Base-by-base conservation (phyloP, 2,888 invertebrate genomes). In the Agapostemon virescens region DNA sequence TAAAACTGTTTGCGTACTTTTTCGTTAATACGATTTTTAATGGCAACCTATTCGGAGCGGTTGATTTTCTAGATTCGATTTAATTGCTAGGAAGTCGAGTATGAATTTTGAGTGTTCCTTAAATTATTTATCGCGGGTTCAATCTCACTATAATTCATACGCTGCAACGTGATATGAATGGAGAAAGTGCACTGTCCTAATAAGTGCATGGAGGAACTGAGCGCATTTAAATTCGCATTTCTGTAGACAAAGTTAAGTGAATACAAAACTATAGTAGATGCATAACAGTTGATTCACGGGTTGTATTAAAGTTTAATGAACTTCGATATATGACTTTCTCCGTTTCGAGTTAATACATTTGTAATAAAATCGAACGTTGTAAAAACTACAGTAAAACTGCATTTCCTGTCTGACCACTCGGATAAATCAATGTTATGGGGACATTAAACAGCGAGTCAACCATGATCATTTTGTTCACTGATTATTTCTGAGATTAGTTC, bases 291-390 rank as follows among this genome's bases (percentile, higher is more conserved):
- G 49, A 9, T n/a, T 49, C n/a, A 33, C 33, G 33, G 20, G n/a
- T 49, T n/a, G 11, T 2, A 7, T 3, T 49, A 9, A n/a, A 49
- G n/a, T 49, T n/a, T 49, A 49, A 49, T n/a, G n/a, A 49, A 49
- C 49, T 49, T 7, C n/a, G 49, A 49, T n/a, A n/a, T n/a, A n/a
- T n/a, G n/a, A 49, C 49, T 49, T 49, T 49, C 49, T 49, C 49
- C 49, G n/a, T 9, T 49, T 49, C 49, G n/a, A n/a, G n/a, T 49
- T 49, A n/a, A n/a, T n/a, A 49, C 3, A 11, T 49, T 49, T 49
- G 11, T n/a, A n/a, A 3, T 49, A n/a, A 49, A n/a, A n/a, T 49
- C 7, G 49, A 49, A 49, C 49, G n/a, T n/a, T 11, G 49, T 0
- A 11, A 49, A n/a, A 20, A n/a, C n/a, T 49, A 3, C n/a, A 11